Evolutionary conservation across 2,797 vertebrate species (phyloP).

Genomic region (Coregonus sp.): DNA sequence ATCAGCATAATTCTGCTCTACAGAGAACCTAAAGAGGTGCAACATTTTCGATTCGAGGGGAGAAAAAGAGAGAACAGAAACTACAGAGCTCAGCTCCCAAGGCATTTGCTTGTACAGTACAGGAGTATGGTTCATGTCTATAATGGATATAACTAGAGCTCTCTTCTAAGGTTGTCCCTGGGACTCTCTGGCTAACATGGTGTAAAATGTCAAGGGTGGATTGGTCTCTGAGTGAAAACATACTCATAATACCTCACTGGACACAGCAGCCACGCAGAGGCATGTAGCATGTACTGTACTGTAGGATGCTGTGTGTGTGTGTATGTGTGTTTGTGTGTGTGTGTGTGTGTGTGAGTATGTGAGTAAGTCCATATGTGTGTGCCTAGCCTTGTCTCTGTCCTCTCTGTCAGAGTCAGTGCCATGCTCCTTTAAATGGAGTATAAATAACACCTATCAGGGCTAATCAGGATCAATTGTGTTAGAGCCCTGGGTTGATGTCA

Average conservation of each 20-base stretch:
- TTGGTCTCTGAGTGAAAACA: neutral
- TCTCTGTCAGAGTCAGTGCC: neutral
- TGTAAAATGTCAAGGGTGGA: neutral
- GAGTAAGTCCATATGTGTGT: neutral
- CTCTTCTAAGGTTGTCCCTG: neutral
- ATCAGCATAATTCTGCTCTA: constrained; percentile 48
- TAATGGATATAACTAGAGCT: neutral
- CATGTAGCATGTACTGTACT: neutral
- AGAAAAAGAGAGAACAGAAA: neutral
- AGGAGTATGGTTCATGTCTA: neutral
- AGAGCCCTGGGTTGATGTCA: constrained; percentile 35
- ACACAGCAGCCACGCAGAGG: neutral
- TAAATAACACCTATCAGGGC: constrained; percentile 45
- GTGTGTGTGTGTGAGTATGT: neutral
- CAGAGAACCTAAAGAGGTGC: constrained; percentile 25
- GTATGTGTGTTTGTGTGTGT: too few relatives aligned
- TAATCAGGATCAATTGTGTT: constrained; percentile 37
- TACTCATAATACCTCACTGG: neutral
- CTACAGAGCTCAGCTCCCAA: neutral
- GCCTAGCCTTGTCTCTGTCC: neutral
- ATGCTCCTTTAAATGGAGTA: neutral
- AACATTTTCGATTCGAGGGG: neutral
- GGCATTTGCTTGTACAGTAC: neutral
- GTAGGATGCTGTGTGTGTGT: too few relatives aligned
- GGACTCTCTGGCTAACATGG: neutral